Percentiles rank a stretch among this genome's conserved stretches.
phyloP scores from a whole-genome alignment of 2,888 invertebrate genomes.

The Euplagia quadripunctaria region DNA sequence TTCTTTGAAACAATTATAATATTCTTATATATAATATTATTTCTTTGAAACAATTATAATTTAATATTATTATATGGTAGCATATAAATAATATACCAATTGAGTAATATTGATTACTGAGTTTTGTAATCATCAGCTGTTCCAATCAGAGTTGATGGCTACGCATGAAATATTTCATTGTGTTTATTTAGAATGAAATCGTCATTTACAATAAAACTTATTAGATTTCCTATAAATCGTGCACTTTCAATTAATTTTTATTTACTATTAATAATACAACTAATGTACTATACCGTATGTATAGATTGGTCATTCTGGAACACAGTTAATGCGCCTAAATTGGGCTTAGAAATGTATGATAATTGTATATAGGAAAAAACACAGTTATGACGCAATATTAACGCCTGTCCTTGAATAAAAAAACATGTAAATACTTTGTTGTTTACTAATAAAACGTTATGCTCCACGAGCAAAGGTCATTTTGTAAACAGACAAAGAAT shows the following conservation, averaged over 20 bases:
- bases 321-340: conserved; percentile 13
- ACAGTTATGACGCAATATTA: conserved; percentile 44
- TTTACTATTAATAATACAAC: neutral
- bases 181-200: too few species aligned
- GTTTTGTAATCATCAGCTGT: neutral
- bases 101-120: too few species aligned
- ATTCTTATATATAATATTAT: too few species aligned
- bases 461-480: conserved; percentile 61
- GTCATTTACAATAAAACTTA: neutral
- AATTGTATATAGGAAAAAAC: neutral
- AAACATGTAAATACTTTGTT: conserved; percentile 30
- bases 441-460: conserved; percentile 43
- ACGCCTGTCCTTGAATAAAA: conserved; percentile 21
- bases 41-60: too few species aligned
- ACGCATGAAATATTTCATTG: neutral
- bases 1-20: too few species aligned
- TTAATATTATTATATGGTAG: too few species aligned
- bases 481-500: conserved; percentile 52
- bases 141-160: neutral
- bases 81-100: too few species aligned
- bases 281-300: neutral
- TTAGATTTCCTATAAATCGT: neutral
- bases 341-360: neutral
- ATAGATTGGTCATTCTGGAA: conserved; percentile 8
- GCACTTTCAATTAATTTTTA: neutral